phyloP scores from a whole-genome alignment of 1,140 invertebrate genomes.

The Trichonephila inaurata region DNA sequence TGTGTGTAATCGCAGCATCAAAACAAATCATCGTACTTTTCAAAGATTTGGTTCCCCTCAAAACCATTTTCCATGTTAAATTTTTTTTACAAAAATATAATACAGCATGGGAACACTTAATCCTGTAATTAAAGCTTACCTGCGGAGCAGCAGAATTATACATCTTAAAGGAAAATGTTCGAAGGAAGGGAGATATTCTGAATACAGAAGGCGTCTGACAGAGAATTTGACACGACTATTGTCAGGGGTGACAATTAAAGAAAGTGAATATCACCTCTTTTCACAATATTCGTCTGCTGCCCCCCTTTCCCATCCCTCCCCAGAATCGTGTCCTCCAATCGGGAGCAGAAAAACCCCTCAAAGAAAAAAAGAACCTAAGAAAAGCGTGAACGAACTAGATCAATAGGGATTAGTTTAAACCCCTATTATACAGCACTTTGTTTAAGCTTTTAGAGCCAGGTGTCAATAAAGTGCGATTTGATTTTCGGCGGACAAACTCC shows the following conservation, averaged over 20 bases:
- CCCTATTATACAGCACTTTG: constrained; percentile 73
- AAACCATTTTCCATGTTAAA: too few species aligned
- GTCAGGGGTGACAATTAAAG: constrained; percentile 61
- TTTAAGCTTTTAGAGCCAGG: constrained; percentile 73
- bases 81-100: too few species aligned
- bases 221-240: constrained; percentile 37
- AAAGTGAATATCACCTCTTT: constrained; percentile 35
- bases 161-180: background rate
- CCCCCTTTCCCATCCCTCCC: background rate
- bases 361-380: constrained; percentile 32
- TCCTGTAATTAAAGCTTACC: constrained; percentile 16
- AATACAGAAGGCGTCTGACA: background rate
- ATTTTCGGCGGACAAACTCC: constrained; percentile 66
- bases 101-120: background rate
- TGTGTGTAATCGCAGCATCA: too few species aligned
- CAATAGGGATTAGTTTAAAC: constrained; percentile 75
- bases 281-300: background rate
- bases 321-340: constrained; percentile 45
- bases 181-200: background rate
- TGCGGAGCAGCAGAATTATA: constrained; percentile 37
- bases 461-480: constrained; percentile 75
- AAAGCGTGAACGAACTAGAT: constrained; percentile 71
- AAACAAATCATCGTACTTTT: too few species aligned
- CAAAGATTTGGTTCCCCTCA: too few species aligned
- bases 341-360: background rate